Evolutionary conservation across 92 coral and sea anemone species (phyloP).

Genomic region (Palythoa caribaeorum): DNA sequence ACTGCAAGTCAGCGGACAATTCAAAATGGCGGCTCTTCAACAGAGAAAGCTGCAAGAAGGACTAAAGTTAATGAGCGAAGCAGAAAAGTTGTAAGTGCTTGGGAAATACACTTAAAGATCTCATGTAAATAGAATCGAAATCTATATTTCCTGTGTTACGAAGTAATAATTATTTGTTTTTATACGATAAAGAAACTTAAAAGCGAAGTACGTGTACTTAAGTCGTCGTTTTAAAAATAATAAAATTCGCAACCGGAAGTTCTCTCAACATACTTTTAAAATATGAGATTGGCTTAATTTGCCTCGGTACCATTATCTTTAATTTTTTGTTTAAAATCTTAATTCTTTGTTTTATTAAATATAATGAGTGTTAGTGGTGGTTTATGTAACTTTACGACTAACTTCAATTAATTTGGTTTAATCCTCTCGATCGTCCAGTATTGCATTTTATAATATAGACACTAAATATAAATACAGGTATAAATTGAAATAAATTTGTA

Average conservation of each 20-base stretch:
- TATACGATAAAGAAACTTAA: not conserved
- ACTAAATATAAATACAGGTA: too few relatives aligned
- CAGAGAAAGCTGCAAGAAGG: constrained; percentile 93
- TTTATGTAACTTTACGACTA: too few relatives aligned
- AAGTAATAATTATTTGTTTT: not conserved
- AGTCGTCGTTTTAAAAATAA: too few relatives aligned
- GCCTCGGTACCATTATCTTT: not conserved
- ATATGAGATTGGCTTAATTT: not conserved
- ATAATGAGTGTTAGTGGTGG: too few relatives aligned
- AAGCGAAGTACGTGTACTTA: too few relatives aligned
- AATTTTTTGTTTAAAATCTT: not conserved
- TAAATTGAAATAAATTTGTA: not conserved
- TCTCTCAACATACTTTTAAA: not conserved
- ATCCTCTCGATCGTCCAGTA: too few relatives aligned
- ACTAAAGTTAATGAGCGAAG: constrained; percentile 85
- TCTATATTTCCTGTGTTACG: not conserved
- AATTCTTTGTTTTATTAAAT: too few relatives aligned
- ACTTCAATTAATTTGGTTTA: too few relatives aligned
- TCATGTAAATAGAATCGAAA: not conserved
- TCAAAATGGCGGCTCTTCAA: constrained; percentile 95
- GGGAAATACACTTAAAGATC: not conserved
- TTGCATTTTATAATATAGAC: too few relatives aligned
- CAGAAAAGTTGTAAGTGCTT: constrained; percentile 88
- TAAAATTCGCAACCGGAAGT: not conserved
- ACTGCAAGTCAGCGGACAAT: constrained; percentile 9